These are phyloP conservation scores for Caenorhabditis virilis DNA, from an alignment of 2,888 invertebrate species.

Conservation along the genomic window DNA sequence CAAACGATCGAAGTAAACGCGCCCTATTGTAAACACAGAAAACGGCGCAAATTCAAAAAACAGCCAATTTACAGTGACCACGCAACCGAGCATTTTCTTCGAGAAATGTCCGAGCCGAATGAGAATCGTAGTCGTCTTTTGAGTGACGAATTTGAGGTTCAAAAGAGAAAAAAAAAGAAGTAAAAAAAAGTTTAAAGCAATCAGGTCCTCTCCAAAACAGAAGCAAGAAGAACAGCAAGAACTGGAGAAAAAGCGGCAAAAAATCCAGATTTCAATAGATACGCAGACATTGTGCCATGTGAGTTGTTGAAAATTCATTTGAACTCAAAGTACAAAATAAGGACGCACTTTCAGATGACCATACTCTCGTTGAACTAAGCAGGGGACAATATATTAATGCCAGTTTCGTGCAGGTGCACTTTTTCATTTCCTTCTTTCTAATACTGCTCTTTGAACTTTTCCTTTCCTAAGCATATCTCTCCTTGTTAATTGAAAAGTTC, in stretches of 20 bases:
- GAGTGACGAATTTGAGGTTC: constrained; percentile 34
- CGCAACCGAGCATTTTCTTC: constrained; percentile 34
- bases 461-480: no score
- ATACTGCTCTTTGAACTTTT: no score
- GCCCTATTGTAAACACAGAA: no score
- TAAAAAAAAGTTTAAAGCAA: constrained; percentile 5
- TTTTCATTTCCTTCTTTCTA: no score
- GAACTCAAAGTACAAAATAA: background rate
- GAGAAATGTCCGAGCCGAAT: constrained; percentile 17
- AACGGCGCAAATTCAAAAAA: no score
- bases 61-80: constrained; percentile 23
- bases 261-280: constrained; percentile 26
- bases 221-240: constrained; percentile 27
- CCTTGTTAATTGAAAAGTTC: no score
- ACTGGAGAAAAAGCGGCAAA: constrained; percentile 26
- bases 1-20: no score
- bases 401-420: constrained; percentile 37
- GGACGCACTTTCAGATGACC: constrained; percentile 25
- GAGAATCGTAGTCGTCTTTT: constrained; percentile 24
- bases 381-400: constrained; percentile 27
- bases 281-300: constrained; percentile 43
- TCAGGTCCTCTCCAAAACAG: constrained; percentile 32
- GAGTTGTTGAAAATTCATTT: constrained; percentile 3
- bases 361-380: constrained; percentile 29
- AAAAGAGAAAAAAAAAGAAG: constrained; percentile 7